Base-by-base conservation (phyloP, 2,888 invertebrate species). In the Caenorhabditis sp. region DNA sequence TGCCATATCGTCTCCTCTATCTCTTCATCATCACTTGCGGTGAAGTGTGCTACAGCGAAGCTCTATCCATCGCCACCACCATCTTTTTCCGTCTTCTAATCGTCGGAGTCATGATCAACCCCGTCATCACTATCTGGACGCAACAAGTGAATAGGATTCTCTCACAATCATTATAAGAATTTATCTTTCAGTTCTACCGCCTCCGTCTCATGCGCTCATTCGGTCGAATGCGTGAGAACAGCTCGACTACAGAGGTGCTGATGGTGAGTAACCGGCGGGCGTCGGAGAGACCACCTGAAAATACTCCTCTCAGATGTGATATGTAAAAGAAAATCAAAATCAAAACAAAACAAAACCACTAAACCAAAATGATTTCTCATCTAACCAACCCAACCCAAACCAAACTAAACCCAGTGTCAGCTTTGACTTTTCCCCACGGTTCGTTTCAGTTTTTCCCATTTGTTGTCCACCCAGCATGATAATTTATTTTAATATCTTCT, bases 51-150 rank as follows among this genome's bases (percentile, higher is more conserved):
- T 61, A 60, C 15, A 65, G 62, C 9, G 35, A 20, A 2, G 71
- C 76, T 8, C 74, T 62, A 18, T 68, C 47, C 28, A 56, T 69
- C 18, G 32, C 70, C n/a, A 84, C 84, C 4, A 74, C 82, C 51
- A 56, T 80, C 15, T 90, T 87, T 74, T 90, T 89, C 77, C 80
- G 83, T 40, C 56, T 91, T 20, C 76, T 91, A 26, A 89, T 89
- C 32, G 80, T 91, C 20, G 91, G 91, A n/a, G 91, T 88, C 61
- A 88, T 91, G 55, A 82, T 90, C 77, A 91, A 90, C 78, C 90
- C 90, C 8, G 47, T 90, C 56, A 90, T 90, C 71, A 90, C 91
- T 1, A 88, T 91, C 35, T 83, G 87, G 67, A 91, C 91, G 0
- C 91, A 91, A 68, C 68, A 88, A 44, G 87, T 89, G 24, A 85